Percentiles rank a stretch among this genome's conserved stretches.
Evolutionary conservation across 2,797 vertebrate species (phyloP).

Genomic region (Rallus crepitans): DNA sequence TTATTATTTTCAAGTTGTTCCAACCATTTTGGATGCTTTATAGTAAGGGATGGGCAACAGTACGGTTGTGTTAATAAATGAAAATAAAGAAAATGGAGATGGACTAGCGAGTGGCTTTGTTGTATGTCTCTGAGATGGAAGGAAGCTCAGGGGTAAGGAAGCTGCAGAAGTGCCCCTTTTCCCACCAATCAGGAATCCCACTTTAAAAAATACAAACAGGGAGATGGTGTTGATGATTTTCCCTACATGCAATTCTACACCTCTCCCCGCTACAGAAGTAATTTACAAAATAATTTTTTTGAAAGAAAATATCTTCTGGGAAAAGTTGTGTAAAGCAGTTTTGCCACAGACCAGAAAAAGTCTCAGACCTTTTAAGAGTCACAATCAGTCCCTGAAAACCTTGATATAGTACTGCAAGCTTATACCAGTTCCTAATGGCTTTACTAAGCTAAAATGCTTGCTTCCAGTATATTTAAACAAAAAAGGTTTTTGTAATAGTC

Average conservation of each 20-base stretch:
- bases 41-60: neutral
- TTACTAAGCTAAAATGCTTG: neutral
- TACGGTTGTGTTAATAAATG: neutral
- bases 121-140: neutral
- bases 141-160: neutral
- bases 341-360: neutral
- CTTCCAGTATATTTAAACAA: neutral
- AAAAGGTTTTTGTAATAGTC: neutral
- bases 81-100: neutral
- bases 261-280: neutral
- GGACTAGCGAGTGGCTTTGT: neutral
- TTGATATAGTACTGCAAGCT: neutral
- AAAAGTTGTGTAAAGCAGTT: neutral
- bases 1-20: neutral
- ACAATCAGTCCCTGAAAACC: neutral
- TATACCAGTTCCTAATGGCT: neutral
- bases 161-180: neutral
- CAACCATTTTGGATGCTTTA: neutral
- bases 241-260: neutral
- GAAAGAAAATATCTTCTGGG: neutral
- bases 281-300: constrained; percentile 9
- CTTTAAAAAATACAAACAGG: neutral
- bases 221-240: neutral
- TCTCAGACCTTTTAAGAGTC: neutral
- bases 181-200: neutral